phyloP scores from a whole-genome alignment of 2,797 vertebrate species.

The Naso thynnoides region DNA sequence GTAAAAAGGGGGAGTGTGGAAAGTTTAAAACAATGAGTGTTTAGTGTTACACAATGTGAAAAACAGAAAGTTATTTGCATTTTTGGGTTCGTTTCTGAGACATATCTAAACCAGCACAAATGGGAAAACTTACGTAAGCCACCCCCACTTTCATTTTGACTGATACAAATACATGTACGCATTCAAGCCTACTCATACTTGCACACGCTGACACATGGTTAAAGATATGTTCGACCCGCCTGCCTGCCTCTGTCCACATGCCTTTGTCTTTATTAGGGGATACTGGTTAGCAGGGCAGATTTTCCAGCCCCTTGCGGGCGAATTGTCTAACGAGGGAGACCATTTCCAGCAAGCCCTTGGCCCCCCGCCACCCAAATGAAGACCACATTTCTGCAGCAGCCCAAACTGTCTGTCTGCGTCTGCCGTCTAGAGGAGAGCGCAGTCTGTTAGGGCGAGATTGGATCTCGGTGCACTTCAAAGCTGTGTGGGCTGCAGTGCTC shows the following conservation, averaged over 20 bases:
- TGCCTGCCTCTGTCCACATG: conserved; percentile 77
- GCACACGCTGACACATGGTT: conserved; percentile 49
- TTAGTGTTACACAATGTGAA: conserved; percentile 51
- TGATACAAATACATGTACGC: conserved; percentile 57
- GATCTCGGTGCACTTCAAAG: conserved; percentile 82
- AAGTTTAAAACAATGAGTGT: conserved; percentile 56
- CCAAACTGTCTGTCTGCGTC: conserved; percentile 77
- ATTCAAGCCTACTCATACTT: conserved; percentile 51
- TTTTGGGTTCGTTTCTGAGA: conserved; percentile 56
- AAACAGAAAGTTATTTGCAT: conserved; percentile 63
- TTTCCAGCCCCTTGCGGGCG: conserved; percentile 80
- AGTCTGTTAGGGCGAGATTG: conserved; percentile 72
- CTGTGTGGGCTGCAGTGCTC: conserved; percentile 72
- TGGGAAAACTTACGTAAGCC: conserved; percentile 71
- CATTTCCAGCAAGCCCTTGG: conserved; percentile 85
- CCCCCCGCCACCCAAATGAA: conserved; percentile 82
- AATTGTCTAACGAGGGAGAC: conserved; percentile 81
- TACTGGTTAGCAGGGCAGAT: conserved; percentile 79
- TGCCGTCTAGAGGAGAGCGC: conserved; percentile 73
- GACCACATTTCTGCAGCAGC: conserved; percentile 81
- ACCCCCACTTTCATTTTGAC: conserved; percentile 77
- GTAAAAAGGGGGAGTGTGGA: conserved; percentile 42
- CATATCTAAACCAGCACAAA: conserved; percentile 64
- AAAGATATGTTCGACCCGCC: conserved; percentile 67
- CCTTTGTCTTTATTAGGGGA: conserved; percentile 84